Evolutionary conservation across 2,888 invertebrate species (phyloP), one percentile per base, ranked within the genome.

Genomic region (Rhagonycha fulva): DNA sequence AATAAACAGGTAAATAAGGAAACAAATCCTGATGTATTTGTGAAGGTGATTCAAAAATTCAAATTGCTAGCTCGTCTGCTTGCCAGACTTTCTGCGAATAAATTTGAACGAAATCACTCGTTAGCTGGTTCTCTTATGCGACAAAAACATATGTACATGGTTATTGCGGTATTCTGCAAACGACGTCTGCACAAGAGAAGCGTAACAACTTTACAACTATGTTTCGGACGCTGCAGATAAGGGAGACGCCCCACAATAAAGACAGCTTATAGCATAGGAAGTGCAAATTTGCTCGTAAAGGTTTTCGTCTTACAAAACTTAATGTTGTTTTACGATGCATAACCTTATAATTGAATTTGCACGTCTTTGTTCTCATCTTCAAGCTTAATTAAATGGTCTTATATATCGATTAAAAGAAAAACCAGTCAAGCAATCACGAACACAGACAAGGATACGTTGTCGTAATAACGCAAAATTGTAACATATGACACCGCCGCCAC

Each of bases 191-290:
- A 66, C 63, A 66, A 66, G 24, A 26, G 24, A 66, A 26, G 47
- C 47, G 47, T 47, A 47, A 66, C 63, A 24, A 66, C 63, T 47
- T 24, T 66, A 66, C 63, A 66, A 66, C 63, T 47, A 47, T 47
- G 26, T 66, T 26, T 66, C 63, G 63, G 71, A 70, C 62, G 71
- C 71, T 71, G 68, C 71, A 74, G 73, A 74, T 71, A 76, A 74
- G 71, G 76, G 26, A 66, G 26, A 76, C 76, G 73, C 76, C 74
- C 76, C 68, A 63, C 28, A 68, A 76, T 74, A 76, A 76, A 71
- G 71, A 71, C 73, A 70, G 73, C 73, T 76, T 76, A 76, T 76
- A 74, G 68, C 74, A 30, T 63, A 62, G 73, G 71, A 70, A 76
- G 76, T 76, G 71, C 71, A 71, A 74, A 61, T 69, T 76, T 73